Percentiles rank a stretch among this genome's conserved stretches.
phyloP scores from a whole-genome alignment of 2,113 vertebrate genomes.

The Euleptes europaea region DNA sequence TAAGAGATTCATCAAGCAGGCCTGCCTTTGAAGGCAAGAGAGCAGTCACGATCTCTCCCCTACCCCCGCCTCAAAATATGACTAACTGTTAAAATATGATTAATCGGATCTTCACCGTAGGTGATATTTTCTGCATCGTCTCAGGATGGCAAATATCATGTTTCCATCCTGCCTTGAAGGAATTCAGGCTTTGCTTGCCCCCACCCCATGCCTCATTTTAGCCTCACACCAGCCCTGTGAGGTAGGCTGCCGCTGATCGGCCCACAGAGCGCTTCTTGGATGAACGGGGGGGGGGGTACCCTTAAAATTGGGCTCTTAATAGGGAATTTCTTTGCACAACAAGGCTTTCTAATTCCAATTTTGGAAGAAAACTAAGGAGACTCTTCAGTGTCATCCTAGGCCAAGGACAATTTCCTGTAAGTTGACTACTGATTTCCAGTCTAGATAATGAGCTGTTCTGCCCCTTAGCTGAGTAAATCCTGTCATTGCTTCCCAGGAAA shows the following conservation, averaged over 20 bases:
- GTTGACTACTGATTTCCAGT: neutral
- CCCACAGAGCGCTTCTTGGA: no score
- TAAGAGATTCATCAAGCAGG: no score
- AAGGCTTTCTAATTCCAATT: neutral
- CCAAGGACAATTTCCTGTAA: neutral
- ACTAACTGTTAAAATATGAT: no score
- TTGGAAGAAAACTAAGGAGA: neutral
- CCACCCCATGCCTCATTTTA: neutral
- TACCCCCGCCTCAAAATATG: no score
- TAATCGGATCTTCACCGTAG: no score
- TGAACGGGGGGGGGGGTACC: no score
- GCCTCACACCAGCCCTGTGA: neutral
- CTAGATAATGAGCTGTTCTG: neutral
- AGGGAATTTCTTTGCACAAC: neutral
- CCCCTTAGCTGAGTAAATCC: neutral
- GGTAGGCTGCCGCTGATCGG: neutral
- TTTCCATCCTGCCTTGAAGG: neutral
- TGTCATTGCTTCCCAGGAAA: neutral
- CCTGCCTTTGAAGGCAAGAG: no score
- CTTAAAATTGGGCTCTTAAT: no score
- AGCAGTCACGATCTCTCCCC: no score
- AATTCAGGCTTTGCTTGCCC: neutral
- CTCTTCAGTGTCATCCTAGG: neutral
- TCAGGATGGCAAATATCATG: no score
- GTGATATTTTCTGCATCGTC: neutral